Percentiles rank a stretch among this genome's conserved stretches.
These are phyloP conservation scores for Tuberolachnus salignus DNA, from an alignment of 2,888 invertebrate genomes.

Conservation along the genomic window DNA sequence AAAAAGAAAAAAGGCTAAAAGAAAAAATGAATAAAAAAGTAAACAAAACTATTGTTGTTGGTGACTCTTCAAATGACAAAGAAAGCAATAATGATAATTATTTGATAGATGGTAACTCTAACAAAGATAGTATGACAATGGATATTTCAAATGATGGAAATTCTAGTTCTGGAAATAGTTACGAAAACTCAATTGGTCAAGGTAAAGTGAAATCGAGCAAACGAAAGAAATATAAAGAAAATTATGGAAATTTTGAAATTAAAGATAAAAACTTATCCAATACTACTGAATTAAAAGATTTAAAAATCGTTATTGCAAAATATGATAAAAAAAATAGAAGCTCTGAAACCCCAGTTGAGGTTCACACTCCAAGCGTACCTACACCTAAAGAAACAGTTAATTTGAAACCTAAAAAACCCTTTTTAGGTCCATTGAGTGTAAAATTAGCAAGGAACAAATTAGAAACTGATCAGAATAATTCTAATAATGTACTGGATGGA, in stretches of 20 bases:
- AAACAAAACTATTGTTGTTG: neutral
- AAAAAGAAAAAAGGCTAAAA: neutral
- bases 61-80: neutral
- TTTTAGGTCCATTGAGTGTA: slow-evolving; percentile 40
- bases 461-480: slow-evolving; percentile 6
- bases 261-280: slow-evolving; percentile 11
- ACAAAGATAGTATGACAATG: neutral
- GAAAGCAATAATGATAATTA: neutral
- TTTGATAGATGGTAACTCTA: neutral
- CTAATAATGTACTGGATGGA: too few species aligned
- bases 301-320: slow-evolving; percentile 43
- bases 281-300: slow-evolving; percentile 15
- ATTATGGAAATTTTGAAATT: slow-evolving; percentile 10
- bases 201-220: neutral
- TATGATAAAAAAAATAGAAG: neutral
- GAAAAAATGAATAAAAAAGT: slow-evolving; percentile 1
- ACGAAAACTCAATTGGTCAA: neutral
- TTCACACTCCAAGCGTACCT: too few species aligned
- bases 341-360: neutral
- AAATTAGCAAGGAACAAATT: slow-evolving; percentile 34
- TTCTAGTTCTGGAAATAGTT: neutral
- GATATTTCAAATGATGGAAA: neutral
- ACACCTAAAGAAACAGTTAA: neutral
- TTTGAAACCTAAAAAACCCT: slow-evolving; percentile 12
- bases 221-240: slow-evolving; percentile 5